Evolutionary conservation across 2,797 vertebrate species (phyloP), one percentile per base, ranked within the genome.

Genomic region (Thamnophis elegans): DNA sequence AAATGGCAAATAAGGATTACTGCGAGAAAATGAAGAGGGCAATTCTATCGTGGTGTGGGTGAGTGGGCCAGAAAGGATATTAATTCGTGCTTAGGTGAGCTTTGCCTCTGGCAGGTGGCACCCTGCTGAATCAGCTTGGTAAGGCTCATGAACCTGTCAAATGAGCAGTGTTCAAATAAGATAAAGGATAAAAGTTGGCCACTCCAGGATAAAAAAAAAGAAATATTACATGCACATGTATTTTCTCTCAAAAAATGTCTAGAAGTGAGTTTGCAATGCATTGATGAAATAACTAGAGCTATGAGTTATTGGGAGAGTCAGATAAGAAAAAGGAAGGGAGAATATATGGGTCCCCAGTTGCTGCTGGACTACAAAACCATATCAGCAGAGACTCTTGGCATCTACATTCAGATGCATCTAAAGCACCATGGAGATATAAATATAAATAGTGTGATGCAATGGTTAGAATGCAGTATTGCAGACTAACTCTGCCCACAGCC

Each of bases 41-140:
- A 55, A 32, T 65, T 54, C 28, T 55, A 18, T 60, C 2, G 55
- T 4, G 4, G 51, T 2, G 13, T 59, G 28, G 42, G 3, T 28
- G 51, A 26, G 8, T 5, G 2, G 0, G 4, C 26, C 5, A 12
- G 26, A 4, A 5, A 5, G 0, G 0, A 65, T 25, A 3, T 14
- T 16, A 25, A 36, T 32, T 8, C 0, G 2, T 7, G 28, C n/a
- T 68, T 11, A 42, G 22, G 42, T 62, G 55, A 85, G 5, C 54
- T 6, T 22, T 58, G 55, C n/a, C 87, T 59, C n/a, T 56, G 53
- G 55, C 53, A 56, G 54, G 51, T 87, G 32, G 28, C n/a, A 56
- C 18, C 28, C 4, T 26, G 55, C 54, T 58, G 87, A 88, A 36
- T 88, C 87, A 58, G 87, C 55, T 36, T 22, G 32, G 87, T 56